Conservation (phyloP, 2,113 vertebrate genomes). For the Cromileptes altivelis region DNA sequence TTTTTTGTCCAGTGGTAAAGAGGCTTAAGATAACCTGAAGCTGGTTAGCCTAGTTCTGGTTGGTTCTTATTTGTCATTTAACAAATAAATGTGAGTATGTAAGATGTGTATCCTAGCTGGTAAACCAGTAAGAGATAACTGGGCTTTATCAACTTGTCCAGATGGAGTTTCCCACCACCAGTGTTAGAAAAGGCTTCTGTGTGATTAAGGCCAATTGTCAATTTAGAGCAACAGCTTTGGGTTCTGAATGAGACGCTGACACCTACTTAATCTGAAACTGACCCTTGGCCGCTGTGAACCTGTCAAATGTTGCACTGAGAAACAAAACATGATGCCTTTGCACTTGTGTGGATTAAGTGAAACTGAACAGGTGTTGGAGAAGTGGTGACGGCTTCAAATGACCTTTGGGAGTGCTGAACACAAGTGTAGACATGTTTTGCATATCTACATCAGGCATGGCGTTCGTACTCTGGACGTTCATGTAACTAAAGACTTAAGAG, state of each 20-base stretch:
- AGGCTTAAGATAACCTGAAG: no score
- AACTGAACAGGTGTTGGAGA: constrained; percentile 37
- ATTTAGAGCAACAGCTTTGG: neutral
- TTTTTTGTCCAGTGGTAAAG: no score
- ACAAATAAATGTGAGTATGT: neutral
- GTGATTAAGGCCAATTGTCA: constrained; percentile 8
- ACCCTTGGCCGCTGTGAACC: neutral
- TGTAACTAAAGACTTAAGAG: neutral
- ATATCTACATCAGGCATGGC: neutral
- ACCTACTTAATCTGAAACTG: constrained; percentile 11
- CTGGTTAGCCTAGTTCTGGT: neutral
- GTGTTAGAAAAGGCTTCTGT: neutral
- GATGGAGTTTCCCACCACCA: neutral
- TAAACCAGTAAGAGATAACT: neutral
- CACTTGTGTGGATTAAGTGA: constrained; percentile 21
- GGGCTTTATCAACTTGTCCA: neutral
- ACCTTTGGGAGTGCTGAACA: constrained; percentile 10
- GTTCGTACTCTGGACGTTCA: neutral
- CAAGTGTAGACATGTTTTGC: neutral
- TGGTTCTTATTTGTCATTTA: neutral
- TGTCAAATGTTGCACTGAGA: neutral
- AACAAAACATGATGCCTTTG: neutral
- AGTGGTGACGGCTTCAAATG: constrained; percentile 1
- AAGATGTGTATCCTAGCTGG: neutral
- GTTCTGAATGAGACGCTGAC: constrained; percentile 12